These are phyloP conservation scores for Passer domesticus DNA, from an alignment of 2,113 vertebrate genomes.

Conservation along the genomic window DNA sequence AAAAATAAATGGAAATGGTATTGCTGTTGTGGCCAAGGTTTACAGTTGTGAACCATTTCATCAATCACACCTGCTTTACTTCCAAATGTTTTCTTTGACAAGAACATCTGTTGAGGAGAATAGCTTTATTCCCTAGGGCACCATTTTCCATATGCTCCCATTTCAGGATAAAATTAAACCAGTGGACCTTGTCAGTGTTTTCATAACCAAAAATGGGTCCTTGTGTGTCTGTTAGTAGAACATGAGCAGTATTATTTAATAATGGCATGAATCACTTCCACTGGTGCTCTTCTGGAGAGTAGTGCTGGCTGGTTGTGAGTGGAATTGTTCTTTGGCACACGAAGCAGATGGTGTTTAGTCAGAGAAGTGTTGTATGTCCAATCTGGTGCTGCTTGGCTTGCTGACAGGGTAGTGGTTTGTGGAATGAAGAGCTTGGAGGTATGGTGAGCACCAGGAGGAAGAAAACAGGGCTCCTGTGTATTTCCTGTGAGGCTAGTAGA, in stretches of 20 bases:
- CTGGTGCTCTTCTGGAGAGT: neutral
- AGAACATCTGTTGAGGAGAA: constrained; percentile 38
- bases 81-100: neutral
- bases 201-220: constrained; percentile 1
- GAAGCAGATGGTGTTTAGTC: constrained; percentile 2
- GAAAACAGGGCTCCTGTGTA: neutral
- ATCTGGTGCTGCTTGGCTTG: neutral
- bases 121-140: neutral
- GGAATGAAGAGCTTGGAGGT: neutral
- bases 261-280: neutral
- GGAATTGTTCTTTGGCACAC: accelerated
- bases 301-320: neutral
- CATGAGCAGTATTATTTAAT: neutral
- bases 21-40: neutral
- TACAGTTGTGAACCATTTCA: neutral
- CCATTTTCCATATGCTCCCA: neutral
- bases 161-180: constrained; percentile 32
- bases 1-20: neutral
- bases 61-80: constrained; percentile 38
- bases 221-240: neutral
- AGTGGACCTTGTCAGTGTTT: constrained; percentile 21
- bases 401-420: neutral
- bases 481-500: neutral
- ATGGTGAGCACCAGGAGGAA: neutral
- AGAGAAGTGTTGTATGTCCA: neutral